A percentile compares a stretch with the other conserved stretches of the same genome.
Evolutionary conservation across 2,113 vertebrate species (phyloP).

Genomic region (Pseudorectes ferrugineus): DNA sequence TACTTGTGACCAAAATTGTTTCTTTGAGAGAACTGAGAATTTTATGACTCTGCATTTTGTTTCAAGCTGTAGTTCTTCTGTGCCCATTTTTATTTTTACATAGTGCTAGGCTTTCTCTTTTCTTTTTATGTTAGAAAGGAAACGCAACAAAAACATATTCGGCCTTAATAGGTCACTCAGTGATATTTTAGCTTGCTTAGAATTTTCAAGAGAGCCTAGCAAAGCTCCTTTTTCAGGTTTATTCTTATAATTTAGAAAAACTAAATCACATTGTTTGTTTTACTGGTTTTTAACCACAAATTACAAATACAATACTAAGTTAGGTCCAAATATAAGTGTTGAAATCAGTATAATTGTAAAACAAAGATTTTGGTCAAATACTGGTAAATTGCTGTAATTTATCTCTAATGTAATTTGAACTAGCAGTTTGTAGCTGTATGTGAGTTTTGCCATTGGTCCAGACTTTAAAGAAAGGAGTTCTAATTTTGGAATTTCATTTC

Average conservation of each 20-base stretch:
- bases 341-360: background rate
- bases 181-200: background rate
- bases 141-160: background rate
- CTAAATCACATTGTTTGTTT: background rate
- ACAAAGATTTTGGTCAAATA: background rate
- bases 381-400: background rate
- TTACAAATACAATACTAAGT: background rate
- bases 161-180: background rate
- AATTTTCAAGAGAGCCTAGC: background rate
- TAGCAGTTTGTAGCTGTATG: background rate
- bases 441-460: background rate
- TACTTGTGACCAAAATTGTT: background rate
- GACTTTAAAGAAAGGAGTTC: background rate
- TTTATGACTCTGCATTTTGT: background rate
- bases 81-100: background rate
- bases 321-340: background rate
- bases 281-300: background rate
- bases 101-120: background rate
- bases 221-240: background rate
- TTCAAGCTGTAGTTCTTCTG: background rate
- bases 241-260: background rate
- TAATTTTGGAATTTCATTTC: background rate
- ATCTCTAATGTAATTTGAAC: background rate
- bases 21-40: background rate
- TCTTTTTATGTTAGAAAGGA: background rate